Conservation (phyloP, 2,888 invertebrate species). For the Gryllus longicercus region DNA sequence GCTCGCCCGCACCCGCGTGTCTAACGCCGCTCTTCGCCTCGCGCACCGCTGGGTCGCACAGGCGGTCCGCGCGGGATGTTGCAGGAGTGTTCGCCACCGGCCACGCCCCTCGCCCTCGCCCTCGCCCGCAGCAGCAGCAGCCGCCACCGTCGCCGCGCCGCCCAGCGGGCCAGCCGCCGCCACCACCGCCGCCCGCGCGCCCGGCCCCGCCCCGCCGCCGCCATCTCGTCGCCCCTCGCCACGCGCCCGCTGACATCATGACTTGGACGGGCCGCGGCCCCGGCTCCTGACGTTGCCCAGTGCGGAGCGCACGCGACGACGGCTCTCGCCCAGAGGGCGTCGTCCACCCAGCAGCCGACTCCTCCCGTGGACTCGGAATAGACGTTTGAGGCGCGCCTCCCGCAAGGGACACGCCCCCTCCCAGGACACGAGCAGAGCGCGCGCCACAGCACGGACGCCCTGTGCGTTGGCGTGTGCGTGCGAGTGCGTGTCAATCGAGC, state of each 20-base stretch:
- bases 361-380: too few species aligned
- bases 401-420: too few species aligned
- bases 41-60: background rate
- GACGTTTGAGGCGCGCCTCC: too few species aligned
- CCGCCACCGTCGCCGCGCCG: background rate
- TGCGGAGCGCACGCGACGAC: background rate
- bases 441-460: background rate
- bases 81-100: background rate
- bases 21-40: background rate
- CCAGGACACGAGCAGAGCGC: too few species aligned
- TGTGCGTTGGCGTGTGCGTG: background rate
- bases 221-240: constrained; percentile 21
- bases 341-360: too few species aligned
- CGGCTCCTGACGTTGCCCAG: constrained; percentile 32
- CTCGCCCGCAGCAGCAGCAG: background rate
- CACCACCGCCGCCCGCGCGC: background rate
- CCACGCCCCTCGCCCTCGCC: background rate
- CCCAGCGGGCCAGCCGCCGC: background rate
- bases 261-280: constrained; percentile 34
- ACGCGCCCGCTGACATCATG: constrained; percentile 22
- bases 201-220: constrained; percentile 22
- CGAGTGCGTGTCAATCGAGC: background rate
- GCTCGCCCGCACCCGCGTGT: background rate
- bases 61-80: background rate
- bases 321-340: background rate